Percentiles rank a stretch among this genome's conserved stretches.
Conservation (phyloP, 1,140 invertebrate species). For the Scaptodrosophila lebanonensis region DNA sequence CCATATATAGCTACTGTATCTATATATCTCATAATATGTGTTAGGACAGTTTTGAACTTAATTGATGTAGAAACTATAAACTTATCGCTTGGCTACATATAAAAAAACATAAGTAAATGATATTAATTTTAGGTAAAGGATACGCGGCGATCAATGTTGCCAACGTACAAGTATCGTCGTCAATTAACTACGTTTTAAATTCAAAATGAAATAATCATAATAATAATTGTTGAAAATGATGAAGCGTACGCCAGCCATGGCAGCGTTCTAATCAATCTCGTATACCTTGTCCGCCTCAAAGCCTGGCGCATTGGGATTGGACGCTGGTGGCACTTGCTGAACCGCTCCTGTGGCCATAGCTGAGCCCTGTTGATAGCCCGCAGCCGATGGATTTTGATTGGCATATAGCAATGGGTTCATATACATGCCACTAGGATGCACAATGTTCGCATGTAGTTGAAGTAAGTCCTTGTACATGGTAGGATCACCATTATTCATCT, state of each 20-base stretch:
- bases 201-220: no score
- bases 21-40: slow-evolving; percentile 36
- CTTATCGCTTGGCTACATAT: slow-evolving; percentile 36
- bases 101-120: slow-evolving; percentile 12
- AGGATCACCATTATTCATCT: slow-evolving; percentile 75
- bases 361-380: slow-evolving; percentile 56
- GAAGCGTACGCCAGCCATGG: no score
- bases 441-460: slow-evolving; percentile 56
- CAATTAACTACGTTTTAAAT: no score
- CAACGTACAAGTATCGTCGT: no score
- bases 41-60: slow-evolving; percentile 61
- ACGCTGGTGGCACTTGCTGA: slow-evolving; percentile 10
- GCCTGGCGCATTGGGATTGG: slow-evolving; percentile 31
- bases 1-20: slow-evolving; percentile 51
- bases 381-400: slow-evolving; percentile 67
- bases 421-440: slow-evolving; percentile 71
- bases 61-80: slow-evolving; percentile 35
- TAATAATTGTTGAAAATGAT: no score
- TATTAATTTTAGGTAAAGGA: no score
- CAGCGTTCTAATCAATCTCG: slow-evolving; percentile 62
- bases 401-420: slow-evolving; percentile 75
- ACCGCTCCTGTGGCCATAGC: slow-evolving; percentile 58
- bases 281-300: slow-evolving; percentile 70
- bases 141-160: no score
- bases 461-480: slow-evolving; percentile 74